Conservation (phyloP, 1,140 invertebrate species). For the Ips typographus region DNA sequence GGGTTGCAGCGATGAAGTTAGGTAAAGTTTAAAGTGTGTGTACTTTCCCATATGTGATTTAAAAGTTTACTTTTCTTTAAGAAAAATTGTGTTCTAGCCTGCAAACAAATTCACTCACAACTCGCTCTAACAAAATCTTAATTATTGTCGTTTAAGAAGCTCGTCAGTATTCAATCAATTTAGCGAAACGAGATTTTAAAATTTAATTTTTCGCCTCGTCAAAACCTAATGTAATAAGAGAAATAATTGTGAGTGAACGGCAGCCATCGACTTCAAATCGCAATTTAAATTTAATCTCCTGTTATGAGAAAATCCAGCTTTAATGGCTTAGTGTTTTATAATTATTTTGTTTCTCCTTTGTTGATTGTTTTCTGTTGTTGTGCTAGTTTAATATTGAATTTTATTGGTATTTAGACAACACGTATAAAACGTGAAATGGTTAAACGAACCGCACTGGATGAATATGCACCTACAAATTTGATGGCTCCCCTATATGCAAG, state of each 20-base stretch:
- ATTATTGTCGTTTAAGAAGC: no score
- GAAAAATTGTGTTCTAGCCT: no score
- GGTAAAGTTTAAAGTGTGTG: constrained; percentile 15
- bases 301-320: neutral
- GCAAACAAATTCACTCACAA: no score
- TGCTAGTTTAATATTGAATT: no score
- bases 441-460: constrained; percentile 9
- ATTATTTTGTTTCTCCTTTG: neutral
- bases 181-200: constrained; percentile 3
- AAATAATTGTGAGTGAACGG: constrained; percentile 3
- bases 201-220: constrained; percentile 5
- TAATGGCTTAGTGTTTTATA: constrained; percentile 1
- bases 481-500: constrained; percentile 18
- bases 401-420: no score
- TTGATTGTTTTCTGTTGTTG: no score
- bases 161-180: neutral
- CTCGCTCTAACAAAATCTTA: no score
- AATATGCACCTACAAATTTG: constrained; percentile 13
- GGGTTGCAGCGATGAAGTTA: constrained; percentile 18
- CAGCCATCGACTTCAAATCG: neutral
- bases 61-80: constrained; percentile 3
- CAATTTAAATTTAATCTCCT: constrained; percentile 1
- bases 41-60: constrained; percentile 12
- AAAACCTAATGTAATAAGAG: constrained; percentile 2
- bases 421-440: no score